A percentile compares a stretch with the other conserved stretches of the same genome.
phyloP scores from a whole-genome alignment of 1,140 invertebrate genomes.

The Venturia canescens region DNA sequence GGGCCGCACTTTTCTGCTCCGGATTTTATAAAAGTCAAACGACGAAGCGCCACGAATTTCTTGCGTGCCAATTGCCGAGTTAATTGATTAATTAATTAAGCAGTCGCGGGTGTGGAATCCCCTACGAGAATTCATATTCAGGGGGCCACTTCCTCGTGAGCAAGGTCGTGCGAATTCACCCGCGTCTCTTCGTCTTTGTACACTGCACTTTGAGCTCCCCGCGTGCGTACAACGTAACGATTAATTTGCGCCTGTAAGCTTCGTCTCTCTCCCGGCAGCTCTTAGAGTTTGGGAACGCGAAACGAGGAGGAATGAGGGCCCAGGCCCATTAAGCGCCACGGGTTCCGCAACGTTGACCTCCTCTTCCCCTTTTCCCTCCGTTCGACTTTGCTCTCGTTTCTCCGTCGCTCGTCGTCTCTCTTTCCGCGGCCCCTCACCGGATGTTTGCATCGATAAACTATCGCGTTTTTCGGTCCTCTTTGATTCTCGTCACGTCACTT shows the following conservation, averaged over 20 bases:
- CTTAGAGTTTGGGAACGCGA: not conserved
- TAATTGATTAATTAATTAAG: slow-evolving; percentile 33
- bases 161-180: slow-evolving; percentile 36
- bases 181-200: not conserved
- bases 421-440: not conserved
- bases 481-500: not conserved
- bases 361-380: not conserved
- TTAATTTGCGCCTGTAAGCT: slow-evolving; percentile 8
- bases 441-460: slow-evolving; percentile 22
- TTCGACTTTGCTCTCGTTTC: no score
- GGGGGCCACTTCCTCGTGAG: not conserved
- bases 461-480: not conserved
- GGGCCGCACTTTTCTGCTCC: not conserved
- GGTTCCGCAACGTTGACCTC: slow-evolving; percentile 22
- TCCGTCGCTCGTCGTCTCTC: not conserved
- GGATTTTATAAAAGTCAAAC: not conserved
- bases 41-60: not conserved
- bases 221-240: slow-evolving; percentile 13
- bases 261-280: not conserved
- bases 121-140: not conserved
- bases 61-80: slow-evolving; percentile 30
- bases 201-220: not conserved
- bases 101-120: not conserved
- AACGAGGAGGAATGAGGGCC: not conserved
- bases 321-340: slow-evolving; percentile 8